phyloP scores from a whole-genome alignment of 2,113 vertebrate genomes.

The Aegotheles bennettii region DNA sequence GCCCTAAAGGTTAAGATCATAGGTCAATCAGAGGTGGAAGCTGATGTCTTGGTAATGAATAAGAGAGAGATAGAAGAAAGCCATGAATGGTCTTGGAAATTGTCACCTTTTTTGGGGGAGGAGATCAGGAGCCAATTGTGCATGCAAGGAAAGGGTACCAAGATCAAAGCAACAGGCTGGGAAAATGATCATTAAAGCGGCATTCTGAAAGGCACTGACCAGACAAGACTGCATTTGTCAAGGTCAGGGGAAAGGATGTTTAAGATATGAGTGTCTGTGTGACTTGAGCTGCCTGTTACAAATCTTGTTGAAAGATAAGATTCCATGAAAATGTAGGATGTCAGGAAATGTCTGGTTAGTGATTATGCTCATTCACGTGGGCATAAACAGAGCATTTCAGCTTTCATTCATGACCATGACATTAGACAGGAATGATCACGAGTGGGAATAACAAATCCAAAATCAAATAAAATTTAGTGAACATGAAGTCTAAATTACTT shows the following conservation, averaged over 20 bases:
- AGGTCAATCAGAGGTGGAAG: neutral
- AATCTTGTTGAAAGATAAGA: conserved; percentile 49
- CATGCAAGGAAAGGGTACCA: neutral
- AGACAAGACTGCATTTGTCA: conserved; percentile 34
- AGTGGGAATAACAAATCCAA: neutral
- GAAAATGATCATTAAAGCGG: conserved; percentile 17
- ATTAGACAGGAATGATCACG: neutral
- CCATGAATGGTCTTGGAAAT: neutral
- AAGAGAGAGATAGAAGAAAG: neutral
- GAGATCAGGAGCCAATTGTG: neutral
- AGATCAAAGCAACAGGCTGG: conserved; percentile 32
- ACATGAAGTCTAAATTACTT: neutral
- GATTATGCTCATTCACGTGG: neutral
- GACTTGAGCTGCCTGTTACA: conserved; percentile 53
- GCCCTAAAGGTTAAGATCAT: neutral
- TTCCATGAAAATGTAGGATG: conserved; percentile 28
- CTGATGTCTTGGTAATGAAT: neutral
- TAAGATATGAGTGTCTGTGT: conserved; percentile 55
- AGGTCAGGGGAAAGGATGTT: conserved; percentile 41
- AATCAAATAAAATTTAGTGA: neutral
- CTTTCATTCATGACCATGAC: neutral
- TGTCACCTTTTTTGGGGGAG: neutral
- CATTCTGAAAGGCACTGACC: neutral
- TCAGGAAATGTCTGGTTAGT: conserved; percentile 27
- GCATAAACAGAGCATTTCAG: neutral